A percentile compares a stretch with the other conserved stretches of the same genome.
These are phyloP conservation scores for Ectobius pallidus DNA, from an alignment of 2,888 invertebrate species.

Conservation along the genomic window DNA sequence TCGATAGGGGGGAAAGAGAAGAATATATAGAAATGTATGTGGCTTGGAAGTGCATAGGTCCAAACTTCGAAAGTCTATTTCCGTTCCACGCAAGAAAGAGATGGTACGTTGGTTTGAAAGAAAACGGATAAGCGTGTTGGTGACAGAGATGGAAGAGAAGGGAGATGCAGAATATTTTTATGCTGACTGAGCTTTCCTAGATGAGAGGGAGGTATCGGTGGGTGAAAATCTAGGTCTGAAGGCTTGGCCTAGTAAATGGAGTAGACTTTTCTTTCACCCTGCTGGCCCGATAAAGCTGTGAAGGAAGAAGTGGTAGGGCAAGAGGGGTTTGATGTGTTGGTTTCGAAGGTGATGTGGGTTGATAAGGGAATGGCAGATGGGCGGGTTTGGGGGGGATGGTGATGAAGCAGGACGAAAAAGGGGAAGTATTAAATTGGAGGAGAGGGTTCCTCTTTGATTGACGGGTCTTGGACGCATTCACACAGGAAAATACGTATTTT, in stretches of 20 bases:
- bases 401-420: neutral
- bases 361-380: neutral
- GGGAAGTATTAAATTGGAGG: neutral
- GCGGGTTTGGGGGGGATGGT: neutral
- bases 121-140: neutral
- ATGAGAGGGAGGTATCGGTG: neutral
- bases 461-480: neutral
- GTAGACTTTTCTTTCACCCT: neutral
- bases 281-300: neutral
- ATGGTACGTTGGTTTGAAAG: no score
- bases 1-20: neutral
- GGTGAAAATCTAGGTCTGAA: neutral
- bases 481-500: neutral
- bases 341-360: neutral
- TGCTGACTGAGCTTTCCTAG: neutral
- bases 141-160: neutral
- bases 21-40: neutral
- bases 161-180: slow-evolving; percentile 2
- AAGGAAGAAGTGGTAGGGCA: neutral
- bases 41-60: neutral
- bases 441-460: neutral
- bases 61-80: neutral
- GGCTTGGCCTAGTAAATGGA: slow-evolving; percentile 21
- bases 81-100: neutral
- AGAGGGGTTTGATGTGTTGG: neutral